Evolutionary conservation across 2,797 vertebrate genomes (phyloP).

Genomic region (Streptopelia turtur): DNA sequence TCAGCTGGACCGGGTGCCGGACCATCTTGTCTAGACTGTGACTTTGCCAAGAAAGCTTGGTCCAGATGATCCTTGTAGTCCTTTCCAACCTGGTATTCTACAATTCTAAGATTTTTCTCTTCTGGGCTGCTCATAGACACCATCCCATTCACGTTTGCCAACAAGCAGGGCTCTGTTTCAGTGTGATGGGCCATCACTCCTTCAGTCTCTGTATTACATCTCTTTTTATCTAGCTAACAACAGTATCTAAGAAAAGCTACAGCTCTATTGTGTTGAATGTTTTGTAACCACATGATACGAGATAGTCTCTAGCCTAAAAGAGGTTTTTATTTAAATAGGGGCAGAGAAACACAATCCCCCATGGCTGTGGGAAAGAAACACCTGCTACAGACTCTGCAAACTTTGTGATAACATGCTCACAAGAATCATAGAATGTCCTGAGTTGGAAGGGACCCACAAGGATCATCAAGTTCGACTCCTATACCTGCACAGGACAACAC

Average conservation of each 20-base stretch:
- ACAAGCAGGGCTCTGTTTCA: neutral
- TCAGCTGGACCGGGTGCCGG: no score
- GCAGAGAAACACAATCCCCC: neutral
- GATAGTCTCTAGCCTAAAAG: neutral
- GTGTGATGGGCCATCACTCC: neutral
- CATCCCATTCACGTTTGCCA: neutral
- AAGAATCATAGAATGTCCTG: neutral
- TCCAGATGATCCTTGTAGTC: no score
- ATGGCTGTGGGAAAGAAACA: neutral
- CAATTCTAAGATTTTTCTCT: neutral
- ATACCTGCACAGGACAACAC: no score
- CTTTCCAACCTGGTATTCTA: no score
- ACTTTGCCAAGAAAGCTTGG: no score
- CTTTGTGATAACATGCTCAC: neutral
- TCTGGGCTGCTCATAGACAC: neutral
- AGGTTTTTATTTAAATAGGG: accelerated
- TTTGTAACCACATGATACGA: neutral
- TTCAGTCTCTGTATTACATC: neutral
- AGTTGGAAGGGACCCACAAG: no score
- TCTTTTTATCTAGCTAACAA: neutral
- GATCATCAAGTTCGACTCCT: no score
- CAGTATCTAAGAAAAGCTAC: neutral
- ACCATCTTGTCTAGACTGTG: no score
- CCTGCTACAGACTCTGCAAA: neutral
- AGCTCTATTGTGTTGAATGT: neutral